Percentiles rank a stretch among this genome's conserved stretches.
Conservation (phyloP, 1,140 invertebrate genomes). For the Pinna nobilis region DNA sequence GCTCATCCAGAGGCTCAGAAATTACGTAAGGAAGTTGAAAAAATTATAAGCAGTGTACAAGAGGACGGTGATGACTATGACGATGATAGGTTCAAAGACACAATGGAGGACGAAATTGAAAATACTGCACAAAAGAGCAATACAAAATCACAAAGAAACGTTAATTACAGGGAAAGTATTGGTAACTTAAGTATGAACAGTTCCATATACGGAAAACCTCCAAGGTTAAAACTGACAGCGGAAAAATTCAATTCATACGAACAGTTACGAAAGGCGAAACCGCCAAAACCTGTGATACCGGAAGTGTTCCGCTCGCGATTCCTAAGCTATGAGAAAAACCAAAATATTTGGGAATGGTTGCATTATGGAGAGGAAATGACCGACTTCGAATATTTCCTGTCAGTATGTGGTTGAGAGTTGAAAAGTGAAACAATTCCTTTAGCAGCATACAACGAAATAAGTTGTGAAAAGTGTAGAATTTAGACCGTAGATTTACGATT, state of each 20-base stretch:
- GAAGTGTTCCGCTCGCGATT: slow-evolving; percentile 48
- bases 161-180: slow-evolving; percentile 13
- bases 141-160: not conserved
- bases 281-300: slow-evolving; percentile 58
- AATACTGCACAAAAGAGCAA: too few species aligned
- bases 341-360: slow-evolving; percentile 70
- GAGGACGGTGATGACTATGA: slow-evolving; percentile 49
- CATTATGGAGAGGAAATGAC: slow-evolving; percentile 59
- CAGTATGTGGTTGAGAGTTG: slow-evolving; percentile 61
- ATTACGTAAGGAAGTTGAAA: slow-evolving; percentile 62
- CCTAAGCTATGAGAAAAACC: slow-evolving; percentile 53
- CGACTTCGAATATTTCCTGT: slow-evolving; percentile 68
- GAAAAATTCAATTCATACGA: slow-evolving; percentile 55
- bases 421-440: not conserved
- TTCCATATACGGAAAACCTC: slow-evolving; percentile 4
- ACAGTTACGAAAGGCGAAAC: slow-evolving; percentile 54
- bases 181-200: slow-evolving; percentile 7
- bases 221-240: slow-evolving; percentile 32
- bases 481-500: too few species aligned
- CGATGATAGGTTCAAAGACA: slow-evolving; percentile 20
- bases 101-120: not conserved
- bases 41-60: slow-evolving; percentile 60
- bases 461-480: too few species aligned
- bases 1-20: slow-evolving; percentile 61
- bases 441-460: too few species aligned